Percentiles rank a stretch among this genome's conserved stretches.
Conservation (phyloP, 2,888 invertebrate genomes). For the Conops quadrifasciatus region DNA sequence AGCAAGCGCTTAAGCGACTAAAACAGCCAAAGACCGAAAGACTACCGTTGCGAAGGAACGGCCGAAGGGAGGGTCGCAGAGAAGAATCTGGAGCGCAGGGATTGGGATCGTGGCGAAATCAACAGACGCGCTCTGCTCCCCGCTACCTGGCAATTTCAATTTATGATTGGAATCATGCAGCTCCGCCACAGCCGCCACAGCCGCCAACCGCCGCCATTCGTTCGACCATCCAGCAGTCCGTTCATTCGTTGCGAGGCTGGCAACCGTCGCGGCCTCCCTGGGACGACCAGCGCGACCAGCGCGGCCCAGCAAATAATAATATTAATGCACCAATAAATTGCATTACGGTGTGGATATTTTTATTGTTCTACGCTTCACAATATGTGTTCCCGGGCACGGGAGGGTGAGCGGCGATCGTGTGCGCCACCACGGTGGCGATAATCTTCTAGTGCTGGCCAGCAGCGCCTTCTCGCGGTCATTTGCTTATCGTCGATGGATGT, state of each 20-base stretch:
- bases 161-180: slow-evolving; percentile 48
- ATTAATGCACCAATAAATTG: slow-evolving; percentile 20
- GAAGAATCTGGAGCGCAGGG: not conserved
- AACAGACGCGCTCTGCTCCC: not conserved
- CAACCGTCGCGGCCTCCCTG: not conserved
- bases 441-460: not conserved
- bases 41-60: not conserved
- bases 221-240: not conserved
- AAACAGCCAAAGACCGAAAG: not conserved
- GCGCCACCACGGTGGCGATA: not conserved
- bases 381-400: not conserved
- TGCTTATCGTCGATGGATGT: slow-evolving; percentile 9
- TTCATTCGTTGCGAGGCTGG: not conserved
- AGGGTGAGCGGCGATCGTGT: not conserved
- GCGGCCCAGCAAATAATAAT: slow-evolving; percentile 7
- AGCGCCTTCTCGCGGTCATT: slow-evolving; percentile 14
- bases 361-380: slow-evolving; percentile 15
- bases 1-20: not conserved
- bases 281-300: not conserved
- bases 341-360: slow-evolving; percentile 8
- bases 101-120: not conserved
- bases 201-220: slow-evolving; percentile 33
- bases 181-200: slow-evolving; percentile 35
- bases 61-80: not conserved
- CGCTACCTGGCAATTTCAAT: slow-evolving; percentile 40